Percentiles rank a stretch among this genome's conserved stretches.
phyloP scores from a whole-genome alignment of 2,113 vertebrate species.

The Bubo scandiacus region DNA sequence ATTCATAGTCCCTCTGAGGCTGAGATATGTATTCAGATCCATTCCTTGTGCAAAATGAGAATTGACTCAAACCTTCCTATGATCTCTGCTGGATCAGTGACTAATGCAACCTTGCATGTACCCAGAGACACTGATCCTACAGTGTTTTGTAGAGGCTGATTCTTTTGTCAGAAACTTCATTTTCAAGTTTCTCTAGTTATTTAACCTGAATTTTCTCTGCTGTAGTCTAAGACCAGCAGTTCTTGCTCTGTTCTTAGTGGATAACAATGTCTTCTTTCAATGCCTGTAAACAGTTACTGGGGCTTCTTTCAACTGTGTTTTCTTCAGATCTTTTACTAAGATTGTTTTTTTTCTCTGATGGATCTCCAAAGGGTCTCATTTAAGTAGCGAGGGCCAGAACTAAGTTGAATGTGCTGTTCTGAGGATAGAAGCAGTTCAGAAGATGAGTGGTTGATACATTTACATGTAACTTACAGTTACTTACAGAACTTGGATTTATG shows the following conservation, averaged over 20 bases:
- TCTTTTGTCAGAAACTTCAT: slow-evolving; percentile 28
- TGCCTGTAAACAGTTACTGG: background rate
- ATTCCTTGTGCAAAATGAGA: background rate
- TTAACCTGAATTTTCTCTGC: background rate
- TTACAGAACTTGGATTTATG: background rate
- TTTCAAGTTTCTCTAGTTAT: slow-evolving; percentile 26
- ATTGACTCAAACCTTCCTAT: background rate
- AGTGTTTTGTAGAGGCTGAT: slow-evolving; percentile 21
- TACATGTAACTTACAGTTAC: background rate
- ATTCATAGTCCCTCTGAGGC: background rate
- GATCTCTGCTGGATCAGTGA: slow-evolving; percentile 43
- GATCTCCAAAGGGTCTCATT: background rate
- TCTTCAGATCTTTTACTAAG: background rate
- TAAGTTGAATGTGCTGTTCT: background rate
- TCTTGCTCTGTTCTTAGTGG: background rate
- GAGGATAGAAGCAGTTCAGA: background rate
- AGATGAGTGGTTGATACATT: background rate
- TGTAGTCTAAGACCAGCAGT: background rate
- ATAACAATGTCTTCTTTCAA: background rate
- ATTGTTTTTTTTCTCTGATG: background rate
- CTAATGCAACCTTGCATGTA: slow-evolving; percentile 31
- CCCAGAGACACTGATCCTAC: background rate
- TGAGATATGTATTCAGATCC: background rate
- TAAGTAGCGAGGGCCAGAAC: background rate
- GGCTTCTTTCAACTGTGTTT: background rate